A percentile compares a stretch with the other conserved stretches of the same genome.
phyloP scores from a whole-genome alignment of 2,888 invertebrate species.

The Cremastinae sp. region DNA sequence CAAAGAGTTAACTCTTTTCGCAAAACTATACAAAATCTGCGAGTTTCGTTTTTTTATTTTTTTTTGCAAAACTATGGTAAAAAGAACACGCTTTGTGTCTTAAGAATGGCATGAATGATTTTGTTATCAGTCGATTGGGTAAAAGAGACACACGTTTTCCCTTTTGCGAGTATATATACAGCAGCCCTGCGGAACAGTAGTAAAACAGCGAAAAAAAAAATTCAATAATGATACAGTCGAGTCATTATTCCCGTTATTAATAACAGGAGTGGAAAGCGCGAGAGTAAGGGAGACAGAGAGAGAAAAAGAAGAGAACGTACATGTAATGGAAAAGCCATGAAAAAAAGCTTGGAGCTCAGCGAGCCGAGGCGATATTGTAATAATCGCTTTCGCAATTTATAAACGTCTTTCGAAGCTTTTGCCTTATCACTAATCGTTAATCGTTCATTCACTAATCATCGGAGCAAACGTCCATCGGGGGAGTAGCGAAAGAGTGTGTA shows the following conservation, averaged over 20 bases:
- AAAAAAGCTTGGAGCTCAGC: slow-evolving; percentile 49
- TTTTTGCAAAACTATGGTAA: slow-evolving; percentile 39
- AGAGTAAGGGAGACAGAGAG: neutral
- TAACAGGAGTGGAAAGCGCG: slow-evolving; percentile 20
- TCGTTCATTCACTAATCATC: slow-evolving; percentile 56
- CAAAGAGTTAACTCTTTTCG: slow-evolving; percentile 5
- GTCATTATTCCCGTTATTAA: slow-evolving; percentile 52
- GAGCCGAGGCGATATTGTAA: slow-evolving; percentile 50
- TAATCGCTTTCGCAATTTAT: slow-evolving; percentile 45
- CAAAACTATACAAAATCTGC: slow-evolving; percentile 63
- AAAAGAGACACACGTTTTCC: slow-evolving; percentile 24
- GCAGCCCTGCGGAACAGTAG: neutral
- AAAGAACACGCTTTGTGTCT: slow-evolving; percentile 19
- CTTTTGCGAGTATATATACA: slow-evolving; percentile 26
- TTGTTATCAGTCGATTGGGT: slow-evolving; percentile 37
- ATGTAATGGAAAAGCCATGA: neutral
- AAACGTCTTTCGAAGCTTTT: slow-evolving; percentile 23
- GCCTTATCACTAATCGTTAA: slow-evolving; percentile 23
- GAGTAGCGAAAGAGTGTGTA: slow-evolving; percentile 40
- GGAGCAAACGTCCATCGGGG: slow-evolving; percentile 46
- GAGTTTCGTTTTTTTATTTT: too few relatives aligned
- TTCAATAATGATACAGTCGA: slow-evolving; percentile 26
- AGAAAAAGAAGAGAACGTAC: slow-evolving; percentile 18
- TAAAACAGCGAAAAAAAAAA: slow-evolving; percentile 27
- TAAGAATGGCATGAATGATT: slow-evolving; percentile 34